Conservation (phyloP, 2,113 vertebrate species). For the Poicephalus gulielmi region DNA sequence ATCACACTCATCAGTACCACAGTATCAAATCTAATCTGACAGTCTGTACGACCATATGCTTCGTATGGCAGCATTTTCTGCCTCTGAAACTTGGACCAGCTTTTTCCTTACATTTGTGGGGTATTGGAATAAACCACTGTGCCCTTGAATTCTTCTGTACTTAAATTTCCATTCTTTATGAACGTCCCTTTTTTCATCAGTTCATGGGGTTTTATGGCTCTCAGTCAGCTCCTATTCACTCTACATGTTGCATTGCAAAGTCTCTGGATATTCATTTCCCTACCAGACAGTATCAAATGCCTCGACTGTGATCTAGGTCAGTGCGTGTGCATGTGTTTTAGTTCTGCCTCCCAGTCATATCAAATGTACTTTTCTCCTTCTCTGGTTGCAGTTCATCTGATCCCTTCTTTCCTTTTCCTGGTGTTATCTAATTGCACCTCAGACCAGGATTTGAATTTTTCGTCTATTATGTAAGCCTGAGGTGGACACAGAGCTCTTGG, state of each 20-base stretch:
- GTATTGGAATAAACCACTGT: not conserved
- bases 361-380: constrained; percentile 20
- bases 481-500: not conserved
- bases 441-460: constrained; percentile 41
- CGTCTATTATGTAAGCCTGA: constrained; percentile 42
- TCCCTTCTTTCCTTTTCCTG: constrained; percentile 36
- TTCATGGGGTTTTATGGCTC: not conserved
- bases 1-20: not conserved
- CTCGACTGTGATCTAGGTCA: not conserved
- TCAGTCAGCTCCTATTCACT: not conserved
- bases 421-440: constrained; percentile 31
- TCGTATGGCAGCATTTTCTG: not conserved
- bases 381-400: constrained; percentile 7
- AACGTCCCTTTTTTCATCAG: not conserved
- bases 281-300: not conserved
- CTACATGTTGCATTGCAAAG: not conserved
- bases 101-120: not conserved
- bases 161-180: not conserved
- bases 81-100: not conserved
- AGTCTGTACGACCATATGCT: not conserved
- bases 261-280: constrained; percentile 9
- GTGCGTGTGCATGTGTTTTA: not conserved
- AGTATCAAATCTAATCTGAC: not conserved
- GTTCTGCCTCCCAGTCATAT: constrained; percentile 33
- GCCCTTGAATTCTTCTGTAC: not conserved